A percentile compares a stretch with the other conserved stretches of the same genome.
Evolutionary conservation across 2,113 vertebrate genomes (phyloP).

Genomic region (Eolophus roseicapilla): DNA sequence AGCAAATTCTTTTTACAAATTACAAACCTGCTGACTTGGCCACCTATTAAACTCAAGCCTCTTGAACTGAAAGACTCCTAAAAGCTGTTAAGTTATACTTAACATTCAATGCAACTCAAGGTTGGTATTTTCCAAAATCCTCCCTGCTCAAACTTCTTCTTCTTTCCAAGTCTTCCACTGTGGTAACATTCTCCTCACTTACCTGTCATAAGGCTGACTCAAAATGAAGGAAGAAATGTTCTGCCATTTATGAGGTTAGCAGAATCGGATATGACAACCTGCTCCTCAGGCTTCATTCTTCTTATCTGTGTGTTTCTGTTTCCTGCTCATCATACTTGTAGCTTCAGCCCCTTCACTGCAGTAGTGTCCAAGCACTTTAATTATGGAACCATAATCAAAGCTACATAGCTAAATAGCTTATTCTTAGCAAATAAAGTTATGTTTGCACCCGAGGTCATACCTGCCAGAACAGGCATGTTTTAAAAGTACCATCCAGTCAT

Average conservation of each 20-base stretch:
- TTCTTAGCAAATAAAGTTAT: not conserved
- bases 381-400: not conserved
- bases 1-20: not conserved
- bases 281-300: not conserved
- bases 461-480: not conserved
- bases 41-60: not conserved
- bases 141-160: not conserved
- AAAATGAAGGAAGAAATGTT: not conserved
- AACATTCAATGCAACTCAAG: not conserved
- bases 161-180: not conserved
- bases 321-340: not conserved
- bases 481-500: not conserved
- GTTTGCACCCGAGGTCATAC: not conserved
- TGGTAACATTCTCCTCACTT: not conserved
- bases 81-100: not conserved
- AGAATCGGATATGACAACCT: not conserved
- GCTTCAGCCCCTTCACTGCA: not conserved
- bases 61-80: not conserved
- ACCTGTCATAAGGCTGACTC: not conserved
- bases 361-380: not conserved
- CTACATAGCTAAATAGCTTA: not conserved
- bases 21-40: not conserved
- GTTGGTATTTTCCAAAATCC: not conserved
- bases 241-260: not conserved
- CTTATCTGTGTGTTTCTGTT: not conserved